phyloP scores from a whole-genome alignment of 2,113 vertebrate genomes.

The Corythornis madagascariensis region DNA sequence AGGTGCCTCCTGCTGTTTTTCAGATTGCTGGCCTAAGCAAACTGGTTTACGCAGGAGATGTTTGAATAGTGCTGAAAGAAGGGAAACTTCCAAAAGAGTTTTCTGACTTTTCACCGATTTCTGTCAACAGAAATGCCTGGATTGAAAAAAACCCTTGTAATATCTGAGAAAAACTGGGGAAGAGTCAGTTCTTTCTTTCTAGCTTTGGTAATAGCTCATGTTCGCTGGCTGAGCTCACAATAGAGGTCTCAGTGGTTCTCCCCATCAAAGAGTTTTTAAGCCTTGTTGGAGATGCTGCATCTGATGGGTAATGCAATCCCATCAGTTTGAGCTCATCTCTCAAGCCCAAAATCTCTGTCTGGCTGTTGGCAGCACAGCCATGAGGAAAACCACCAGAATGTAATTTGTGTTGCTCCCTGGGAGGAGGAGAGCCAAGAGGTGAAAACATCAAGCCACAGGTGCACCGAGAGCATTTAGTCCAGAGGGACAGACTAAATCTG shows the following conservation, averaged over 20 bases:
- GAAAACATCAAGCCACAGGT: background rate
- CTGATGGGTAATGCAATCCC: background rate
- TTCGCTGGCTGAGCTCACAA: background rate
- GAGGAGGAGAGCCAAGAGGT: background rate
- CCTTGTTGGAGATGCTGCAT: background rate
- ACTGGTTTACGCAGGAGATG: background rate
- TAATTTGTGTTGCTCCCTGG: background rate
- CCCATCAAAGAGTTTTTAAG: background rate
- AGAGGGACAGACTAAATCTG: background rate
- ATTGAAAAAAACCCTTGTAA: background rate
- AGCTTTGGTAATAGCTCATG: background rate
- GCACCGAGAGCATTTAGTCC: rapidly evolving
- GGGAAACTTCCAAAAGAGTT: background rate
- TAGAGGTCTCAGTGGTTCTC: background rate
- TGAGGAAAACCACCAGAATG: background rate
- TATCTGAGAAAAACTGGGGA: background rate
- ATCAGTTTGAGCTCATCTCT: background rate
- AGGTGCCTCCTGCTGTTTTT: background rate
- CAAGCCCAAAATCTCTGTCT: background rate
- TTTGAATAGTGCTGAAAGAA: background rate
- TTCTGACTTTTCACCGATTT: background rate
- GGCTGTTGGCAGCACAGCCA: background rate
- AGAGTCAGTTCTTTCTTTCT: background rate
- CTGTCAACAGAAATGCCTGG: background rate
- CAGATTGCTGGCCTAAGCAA: background rate